Percentiles rank a stretch among this genome's conserved stretches.
Conservation (phyloP, 2,888 invertebrate species). For the Gortyna flavago region DNA sequence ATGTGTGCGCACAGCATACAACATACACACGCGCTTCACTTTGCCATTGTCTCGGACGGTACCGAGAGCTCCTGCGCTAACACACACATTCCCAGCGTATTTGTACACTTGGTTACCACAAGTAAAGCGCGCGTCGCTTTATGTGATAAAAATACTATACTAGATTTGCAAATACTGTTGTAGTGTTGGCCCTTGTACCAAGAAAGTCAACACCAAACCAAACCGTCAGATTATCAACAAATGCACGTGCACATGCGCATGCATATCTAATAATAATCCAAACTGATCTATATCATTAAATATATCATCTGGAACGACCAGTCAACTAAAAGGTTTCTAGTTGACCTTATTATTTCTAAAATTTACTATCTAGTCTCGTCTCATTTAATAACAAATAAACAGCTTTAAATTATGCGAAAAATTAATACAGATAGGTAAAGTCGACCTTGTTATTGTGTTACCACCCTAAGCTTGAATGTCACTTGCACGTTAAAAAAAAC, state of each 20-base stretch:
- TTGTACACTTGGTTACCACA: no score
- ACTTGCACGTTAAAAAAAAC: neutral
- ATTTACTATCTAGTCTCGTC: neutral
- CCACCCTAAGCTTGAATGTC: neutral
- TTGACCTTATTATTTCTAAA: conserved; percentile 33
- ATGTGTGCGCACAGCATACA: no score
- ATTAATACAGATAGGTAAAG: neutral
- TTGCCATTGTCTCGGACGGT: neutral
- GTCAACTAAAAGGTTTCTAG: conserved; percentile 31
- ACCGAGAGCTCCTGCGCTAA: no score
- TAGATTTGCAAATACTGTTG: neutral
- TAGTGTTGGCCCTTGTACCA: neutral
- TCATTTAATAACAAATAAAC: neutral
- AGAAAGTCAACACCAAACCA: neutral
- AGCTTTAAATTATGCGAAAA: conserved; percentile 2
- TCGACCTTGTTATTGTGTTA: neutral
- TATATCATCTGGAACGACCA: neutral
- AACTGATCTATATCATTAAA: conserved; percentile 10
- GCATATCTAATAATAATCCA: neutral
- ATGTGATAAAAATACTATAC: no score
- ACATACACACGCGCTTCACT: neutral
- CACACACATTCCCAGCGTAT: no score
- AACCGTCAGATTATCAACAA: neutral
- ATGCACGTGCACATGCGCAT: neutral
- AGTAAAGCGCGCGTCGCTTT: no score